These are phyloP conservation scores for Puntigrus tetrazona DNA, from an alignment of 2,113 vertebrate species.

Conservation along the genomic window DNA sequence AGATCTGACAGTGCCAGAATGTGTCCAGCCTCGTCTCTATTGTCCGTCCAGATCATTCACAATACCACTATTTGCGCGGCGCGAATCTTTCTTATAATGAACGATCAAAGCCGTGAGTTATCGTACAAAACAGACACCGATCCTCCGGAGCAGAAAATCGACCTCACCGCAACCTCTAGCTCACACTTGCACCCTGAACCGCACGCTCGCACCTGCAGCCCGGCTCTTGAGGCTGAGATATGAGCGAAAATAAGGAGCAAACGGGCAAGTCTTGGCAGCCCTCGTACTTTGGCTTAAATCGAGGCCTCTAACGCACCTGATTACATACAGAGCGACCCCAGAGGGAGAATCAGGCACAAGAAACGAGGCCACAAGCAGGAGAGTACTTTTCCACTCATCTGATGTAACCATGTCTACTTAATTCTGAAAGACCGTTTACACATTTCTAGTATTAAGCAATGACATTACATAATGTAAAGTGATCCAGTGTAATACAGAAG, in stretches of 20 bases:
- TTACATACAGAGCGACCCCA: slow-evolving; percentile 54
- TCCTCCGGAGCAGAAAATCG: not conserved
- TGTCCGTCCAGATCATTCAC: slow-evolving; percentile 46
- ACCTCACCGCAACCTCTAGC: slow-evolving; percentile 1
- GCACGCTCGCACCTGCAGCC: slow-evolving; percentile 20
- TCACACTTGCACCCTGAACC: not conserved
- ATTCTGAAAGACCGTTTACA: slow-evolving; percentile 1
- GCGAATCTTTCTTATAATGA: slow-evolving; percentile 39
- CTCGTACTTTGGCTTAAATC: slow-evolving; percentile 32
- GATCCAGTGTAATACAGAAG: not conserved
- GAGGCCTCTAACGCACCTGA: slow-evolving; percentile 56
- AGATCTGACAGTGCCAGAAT: slow-evolving; percentile 58
- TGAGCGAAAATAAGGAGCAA: slow-evolving; percentile 30
- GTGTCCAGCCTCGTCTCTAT: slow-evolving; percentile 55
- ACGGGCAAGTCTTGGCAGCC: slow-evolving; percentile 41
- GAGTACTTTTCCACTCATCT: slow-evolving; percentile 66
- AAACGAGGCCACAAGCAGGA: slow-evolving; percentile 32
- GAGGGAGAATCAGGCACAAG: slow-evolving; percentile 54
- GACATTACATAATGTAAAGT: not conserved
- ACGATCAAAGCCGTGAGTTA: not conserved
- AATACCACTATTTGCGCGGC: slow-evolving; percentile 42
- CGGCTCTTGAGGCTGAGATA: slow-evolving; percentile 14
- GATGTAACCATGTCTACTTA: not conserved
- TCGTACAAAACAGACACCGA: not conserved
- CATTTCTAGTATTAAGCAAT: not conserved